These are phyloP conservation scores for Anastatus disparis DNA, from an alignment of 1,140 invertebrate species.

Conservation along the genomic window DNA sequence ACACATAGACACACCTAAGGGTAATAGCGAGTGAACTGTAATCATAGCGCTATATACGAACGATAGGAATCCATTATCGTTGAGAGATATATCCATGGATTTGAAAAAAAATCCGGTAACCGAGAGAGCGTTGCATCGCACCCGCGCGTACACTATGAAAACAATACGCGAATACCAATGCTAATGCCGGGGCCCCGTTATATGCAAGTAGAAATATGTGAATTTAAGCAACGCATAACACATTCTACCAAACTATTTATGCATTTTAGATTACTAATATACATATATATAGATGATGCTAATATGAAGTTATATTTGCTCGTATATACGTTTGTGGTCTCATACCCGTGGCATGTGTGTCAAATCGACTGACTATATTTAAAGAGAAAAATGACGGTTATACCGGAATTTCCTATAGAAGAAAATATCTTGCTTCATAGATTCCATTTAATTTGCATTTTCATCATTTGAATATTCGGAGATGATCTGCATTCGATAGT, in stretches of 20 bases:
- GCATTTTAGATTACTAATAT: no score
- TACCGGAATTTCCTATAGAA: no score
- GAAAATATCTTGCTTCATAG: not conserved
- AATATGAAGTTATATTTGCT: no score
- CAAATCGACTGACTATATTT: no score
- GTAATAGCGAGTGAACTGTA: slow-evolving; percentile 49
- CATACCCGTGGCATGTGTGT: no score
- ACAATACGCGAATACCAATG: slow-evolving; percentile 56
- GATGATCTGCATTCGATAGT: not conserved
- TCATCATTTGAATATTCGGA: not conserved
- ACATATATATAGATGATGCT: no score
- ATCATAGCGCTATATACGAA: slow-evolving; percentile 38
- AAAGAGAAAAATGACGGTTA: no score
- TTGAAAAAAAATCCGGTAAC: slow-evolving; percentile 50
- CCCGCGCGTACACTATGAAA: slow-evolving; percentile 48
- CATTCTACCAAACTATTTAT: no score
- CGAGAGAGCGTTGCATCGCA: not conserved
- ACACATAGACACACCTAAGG: slow-evolving; percentile 15
- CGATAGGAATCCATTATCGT: slow-evolving; percentile 58
- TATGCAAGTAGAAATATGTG: slow-evolving; percentile 50
- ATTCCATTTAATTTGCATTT: not conserved
- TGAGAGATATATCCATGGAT: slow-evolving; percentile 58
- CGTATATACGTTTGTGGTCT: no score
- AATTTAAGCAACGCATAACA: not conserved
- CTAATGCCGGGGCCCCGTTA: slow-evolving; percentile 52